Percentiles rank a stretch among this genome's conserved stretches.
These are phyloP conservation scores for Phortica magna DNA, from an alignment of 2,888 invertebrate genomes.

Conservation along the genomic window DNA sequence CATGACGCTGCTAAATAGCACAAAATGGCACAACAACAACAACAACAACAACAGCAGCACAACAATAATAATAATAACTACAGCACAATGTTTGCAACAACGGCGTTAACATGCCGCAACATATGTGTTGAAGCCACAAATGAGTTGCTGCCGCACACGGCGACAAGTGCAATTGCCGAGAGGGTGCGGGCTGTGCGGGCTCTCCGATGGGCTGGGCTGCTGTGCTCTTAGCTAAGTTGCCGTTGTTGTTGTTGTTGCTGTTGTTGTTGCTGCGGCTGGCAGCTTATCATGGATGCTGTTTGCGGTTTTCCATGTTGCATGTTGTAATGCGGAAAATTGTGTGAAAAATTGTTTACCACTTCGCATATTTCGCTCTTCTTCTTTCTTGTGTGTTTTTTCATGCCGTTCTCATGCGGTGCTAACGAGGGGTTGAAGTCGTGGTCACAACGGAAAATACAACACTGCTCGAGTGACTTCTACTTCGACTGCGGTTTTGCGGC, in stretches of 20 bases:
- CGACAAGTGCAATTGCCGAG: slow-evolving; percentile 20
- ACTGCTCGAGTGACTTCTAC: slow-evolving; percentile 40
- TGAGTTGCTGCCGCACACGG: background rate
- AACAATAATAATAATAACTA: slow-evolving; percentile 48
- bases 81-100: slow-evolving; percentile 41
- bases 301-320: slow-evolving; percentile 30
- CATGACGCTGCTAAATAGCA: slow-evolving; percentile 34
- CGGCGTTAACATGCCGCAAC: slow-evolving; percentile 61
- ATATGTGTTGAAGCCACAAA: slow-evolving; percentile 51
- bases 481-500: slow-evolving; percentile 36
- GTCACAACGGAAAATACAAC: background rate
- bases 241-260: background rate
- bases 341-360: slow-evolving; percentile 36
- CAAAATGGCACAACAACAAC: slow-evolving; percentile 47
- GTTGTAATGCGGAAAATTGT: slow-evolving; percentile 54
- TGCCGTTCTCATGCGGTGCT: slow-evolving; percentile 60
- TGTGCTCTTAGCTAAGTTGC: background rate
- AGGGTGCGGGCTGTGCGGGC: background rate
- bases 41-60: slow-evolving; percentile 60
- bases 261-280: background rate
- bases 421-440: slow-evolving; percentile 68
- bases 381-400: slow-evolving; percentile 44
- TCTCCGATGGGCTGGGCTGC: background rate
- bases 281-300: slow-evolving; percentile 16
- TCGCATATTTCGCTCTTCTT: slow-evolving; percentile 34